A percentile compares a stretch with the other conserved stretches of the same genome.
Conservation (phyloP, 2,797 vertebrate genomes). For the Enteromius paludinosus region DNA sequence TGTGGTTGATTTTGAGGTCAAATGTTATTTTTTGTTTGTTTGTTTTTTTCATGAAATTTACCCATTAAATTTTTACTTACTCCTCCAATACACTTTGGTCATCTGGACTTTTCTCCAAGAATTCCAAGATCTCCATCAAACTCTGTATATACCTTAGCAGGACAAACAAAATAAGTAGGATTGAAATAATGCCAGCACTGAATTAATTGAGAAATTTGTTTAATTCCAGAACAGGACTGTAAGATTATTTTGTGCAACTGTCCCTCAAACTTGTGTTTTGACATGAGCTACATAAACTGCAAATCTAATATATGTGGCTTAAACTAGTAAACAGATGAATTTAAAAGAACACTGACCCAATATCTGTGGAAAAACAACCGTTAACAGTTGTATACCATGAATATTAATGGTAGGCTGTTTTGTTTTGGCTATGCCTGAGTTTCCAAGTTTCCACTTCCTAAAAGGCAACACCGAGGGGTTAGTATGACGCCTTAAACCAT, state of each 20-base stretch:
- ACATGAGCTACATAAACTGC: not conserved
- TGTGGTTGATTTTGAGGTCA: not conserved
- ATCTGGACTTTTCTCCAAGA: conserved; percentile 87
- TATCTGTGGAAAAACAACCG: not conserved
- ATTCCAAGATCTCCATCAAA: conserved; percentile 92
- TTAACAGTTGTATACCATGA: not conserved
- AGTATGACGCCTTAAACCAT: conserved; percentile 55
- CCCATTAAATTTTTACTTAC: conserved; percentile 76
- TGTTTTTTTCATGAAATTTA: not conserved
- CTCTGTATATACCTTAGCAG: conserved; percentile 92
- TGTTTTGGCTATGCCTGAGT: not conserved
- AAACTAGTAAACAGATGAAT: not conserved
- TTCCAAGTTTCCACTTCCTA: conserved; percentile 33
- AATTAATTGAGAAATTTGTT: not conserved
- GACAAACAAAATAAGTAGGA: conserved; percentile 6
- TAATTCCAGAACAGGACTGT: not conserved
- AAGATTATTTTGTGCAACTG: not conserved
- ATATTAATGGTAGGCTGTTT: conserved; percentile 25
- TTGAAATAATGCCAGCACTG: not conserved
- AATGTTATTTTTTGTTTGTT: not conserved
- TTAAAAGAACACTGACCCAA: not conserved
- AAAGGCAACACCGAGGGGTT: conserved; percentile 9
- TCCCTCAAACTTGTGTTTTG: no score
- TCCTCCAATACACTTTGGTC: conserved; percentile 85
- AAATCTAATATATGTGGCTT: not conserved